Evolutionary conservation across 2,797 vertebrate species (phyloP).

Genomic region (Sebastes nivosus): DNA sequence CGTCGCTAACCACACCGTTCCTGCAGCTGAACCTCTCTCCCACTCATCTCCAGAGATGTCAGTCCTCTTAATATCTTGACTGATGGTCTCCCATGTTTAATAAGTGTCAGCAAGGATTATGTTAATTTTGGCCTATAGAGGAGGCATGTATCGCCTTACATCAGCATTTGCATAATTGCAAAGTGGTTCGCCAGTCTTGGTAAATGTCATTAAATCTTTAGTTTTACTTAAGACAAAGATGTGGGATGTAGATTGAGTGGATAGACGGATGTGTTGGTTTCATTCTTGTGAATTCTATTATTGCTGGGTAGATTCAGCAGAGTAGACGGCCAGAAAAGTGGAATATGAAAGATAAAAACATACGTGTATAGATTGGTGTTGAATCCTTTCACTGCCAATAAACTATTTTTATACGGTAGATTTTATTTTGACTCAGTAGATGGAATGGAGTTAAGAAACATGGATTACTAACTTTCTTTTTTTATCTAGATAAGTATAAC

Average conservation of each 20-base stretch:
- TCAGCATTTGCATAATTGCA: constrained; percentile 55
- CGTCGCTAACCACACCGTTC: constrained; percentile 10
- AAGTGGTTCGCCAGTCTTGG: constrained; percentile 18
- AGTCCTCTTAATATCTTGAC: constrained; percentile 44
- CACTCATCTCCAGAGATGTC: constrained; percentile 41
- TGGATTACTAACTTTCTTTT: background rate
- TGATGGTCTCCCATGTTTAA: constrained; percentile 30
- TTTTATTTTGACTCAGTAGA: background rate
- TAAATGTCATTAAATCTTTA: constrained; percentile 46
- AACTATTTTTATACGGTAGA: background rate
- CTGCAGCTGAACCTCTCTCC: constrained; percentile 53
- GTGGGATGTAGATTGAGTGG: constrained; percentile 1
- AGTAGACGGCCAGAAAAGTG: background rate
- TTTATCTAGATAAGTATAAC: background rate
- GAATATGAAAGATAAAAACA: background rate
- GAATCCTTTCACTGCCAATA: background rate
- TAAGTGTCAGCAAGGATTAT: constrained; percentile 59
- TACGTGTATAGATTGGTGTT: background rate
- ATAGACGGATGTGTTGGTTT: background rate
- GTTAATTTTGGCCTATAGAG: constrained; percentile 53
- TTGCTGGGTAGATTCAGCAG: background rate
- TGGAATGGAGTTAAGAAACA: background rate
- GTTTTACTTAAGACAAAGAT: constrained; percentile 11
- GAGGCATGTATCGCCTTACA: constrained; percentile 13
- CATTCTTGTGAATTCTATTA: background rate